phyloP scores from a whole-genome alignment of 92 coral and sea anemone species.

The Porites evermanni region DNA sequence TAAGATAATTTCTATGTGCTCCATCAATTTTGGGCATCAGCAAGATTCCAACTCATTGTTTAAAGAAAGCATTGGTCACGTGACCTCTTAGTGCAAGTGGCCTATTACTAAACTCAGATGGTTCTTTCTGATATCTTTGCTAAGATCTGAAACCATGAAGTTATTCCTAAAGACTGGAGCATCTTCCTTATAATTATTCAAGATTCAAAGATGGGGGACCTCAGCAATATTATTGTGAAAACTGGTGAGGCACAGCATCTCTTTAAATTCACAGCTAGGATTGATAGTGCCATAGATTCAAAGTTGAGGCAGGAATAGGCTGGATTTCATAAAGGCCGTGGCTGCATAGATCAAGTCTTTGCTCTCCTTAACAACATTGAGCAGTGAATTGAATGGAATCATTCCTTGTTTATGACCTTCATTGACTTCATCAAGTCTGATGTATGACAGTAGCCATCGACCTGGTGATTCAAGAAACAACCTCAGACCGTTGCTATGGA shows the following conservation, averaged over 20 bases:
- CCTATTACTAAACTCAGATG: conserved; percentile 8
- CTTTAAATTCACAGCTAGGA: background rate
- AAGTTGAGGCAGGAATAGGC: background rate
- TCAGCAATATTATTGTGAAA: conserved; percentile 1
- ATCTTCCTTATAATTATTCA: background rate
- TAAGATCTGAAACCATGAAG: conserved; percentile 4
- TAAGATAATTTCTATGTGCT: too few relatives aligned
- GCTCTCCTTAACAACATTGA: background rate
- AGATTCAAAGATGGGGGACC: background rate
- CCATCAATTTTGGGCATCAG: too few relatives aligned
- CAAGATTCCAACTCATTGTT: too few relatives aligned
- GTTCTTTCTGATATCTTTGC: background rate
- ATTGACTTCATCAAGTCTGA: background rate
- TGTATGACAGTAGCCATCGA: conserved; percentile 4
- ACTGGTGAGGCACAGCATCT: conserved; percentile 1
- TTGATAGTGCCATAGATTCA: background rate
- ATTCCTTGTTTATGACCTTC: background rate
- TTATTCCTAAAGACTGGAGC: conserved; percentile 13
- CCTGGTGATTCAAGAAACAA: conserved; percentile 21
- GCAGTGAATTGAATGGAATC: background rate
- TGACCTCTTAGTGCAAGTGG: too few relatives aligned
- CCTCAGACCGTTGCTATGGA: conserved; percentile 20
- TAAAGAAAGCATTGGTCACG: too few relatives aligned
- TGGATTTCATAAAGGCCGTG: background rate
- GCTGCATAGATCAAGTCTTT: background rate